phyloP scores from a whole-genome alignment of 2,888 invertebrate species.

The Empis stercorea region DNA sequence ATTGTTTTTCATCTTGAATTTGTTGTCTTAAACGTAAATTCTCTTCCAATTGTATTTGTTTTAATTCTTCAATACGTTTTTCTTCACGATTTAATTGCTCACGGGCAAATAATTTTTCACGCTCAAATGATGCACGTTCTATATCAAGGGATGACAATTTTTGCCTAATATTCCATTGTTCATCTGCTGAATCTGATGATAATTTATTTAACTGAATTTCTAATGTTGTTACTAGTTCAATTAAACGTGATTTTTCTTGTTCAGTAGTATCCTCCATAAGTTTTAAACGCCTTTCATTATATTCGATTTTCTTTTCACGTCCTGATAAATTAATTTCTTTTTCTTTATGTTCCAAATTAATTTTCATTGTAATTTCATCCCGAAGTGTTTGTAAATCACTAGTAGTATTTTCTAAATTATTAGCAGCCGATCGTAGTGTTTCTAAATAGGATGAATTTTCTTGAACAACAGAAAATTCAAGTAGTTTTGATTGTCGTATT shows the following conservation, averaged over 20 bases:
- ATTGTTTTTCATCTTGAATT: slow-evolving; percentile 28
- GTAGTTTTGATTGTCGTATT: slow-evolving; percentile 30
- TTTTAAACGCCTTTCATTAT: slow-evolving; percentile 26
- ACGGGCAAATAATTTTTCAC: slow-evolving; percentile 27
- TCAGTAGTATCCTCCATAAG: slow-evolving; percentile 25
- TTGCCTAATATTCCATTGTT: slow-evolving; percentile 33
- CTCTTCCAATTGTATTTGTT: slow-evolving; percentile 27
- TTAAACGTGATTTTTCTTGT: slow-evolving; percentile 27
- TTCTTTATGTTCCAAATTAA: slow-evolving; percentile 24
- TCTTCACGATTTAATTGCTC: slow-evolving; percentile 32
- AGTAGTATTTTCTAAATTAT: slow-evolving; percentile 23
- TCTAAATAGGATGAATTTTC: slow-evolving; percentile 32
- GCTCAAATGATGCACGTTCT: slow-evolving; percentile 29
- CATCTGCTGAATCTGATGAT: slow-evolving; percentile 30
- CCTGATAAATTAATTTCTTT: slow-evolving; percentile 23
- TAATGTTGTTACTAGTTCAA: slow-evolving; percentile 31
- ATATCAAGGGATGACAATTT: slow-evolving; percentile 30
- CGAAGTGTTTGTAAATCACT: slow-evolving; percentile 26
- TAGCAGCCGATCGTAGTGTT: slow-evolving; percentile 29
- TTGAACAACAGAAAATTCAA: slow-evolving; percentile 31
- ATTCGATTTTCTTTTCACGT: slow-evolving; percentile 26
- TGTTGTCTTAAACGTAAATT: slow-evolving; percentile 22
- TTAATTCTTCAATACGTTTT: slow-evolving; percentile 29
- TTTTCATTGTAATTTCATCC: slow-evolving; percentile 24
- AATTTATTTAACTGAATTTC: slow-evolving; percentile 28